Base-by-base conservation (phyloP, 2,888 invertebrate species). In the Mechanitis messenoides region DNA sequence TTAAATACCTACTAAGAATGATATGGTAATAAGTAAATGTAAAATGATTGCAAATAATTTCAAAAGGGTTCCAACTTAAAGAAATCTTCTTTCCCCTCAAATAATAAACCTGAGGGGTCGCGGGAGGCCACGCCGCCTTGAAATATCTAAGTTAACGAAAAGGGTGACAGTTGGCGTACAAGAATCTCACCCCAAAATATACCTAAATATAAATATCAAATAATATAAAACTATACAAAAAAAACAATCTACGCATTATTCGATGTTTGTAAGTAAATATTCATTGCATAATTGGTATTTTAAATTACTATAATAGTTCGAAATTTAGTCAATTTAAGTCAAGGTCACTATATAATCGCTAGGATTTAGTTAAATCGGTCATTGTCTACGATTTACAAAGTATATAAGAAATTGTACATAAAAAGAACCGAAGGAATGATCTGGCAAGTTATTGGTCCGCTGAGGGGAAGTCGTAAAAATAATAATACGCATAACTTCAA, bases 381-480 rank as follows among this genome's bases (percentile, higher is more conserved):
- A 33, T 50, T 31, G 31, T 3, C 35, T 47, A 47, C n/a, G 28
- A 20, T 50, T 50, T 28, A 50, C 31, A 50, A 50, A 50, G 50
- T 50, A 31, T 31, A 28, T 2, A 62, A 50, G 50, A 45, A 50
- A 53, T 33, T 62, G 54, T 68, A 70, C 62, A 71, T 69, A 74
- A 74, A 74, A 72, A 69, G 67, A 72, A 71, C 67, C 66, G 63
- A 38, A 56, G 62, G 60, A 69, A 70, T 64, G 69, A 70, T 63
- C 70, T 71, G 74, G 69, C 71, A 74, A 64, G 69, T 72, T 73
- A 73, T 67, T 63, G 68, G 69, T 62, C 65, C 69, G 66, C 65
- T 65, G 61, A 64, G 71, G 69, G 68, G 72, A 70, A 70, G 67
- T 75, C 79, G 72, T 82, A 81, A 82, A 82, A 76, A 77, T 74